These are phyloP conservation scores for Beris chalybata DNA, from an alignment of 2,888 invertebrate genomes.

Conservation along the genomic window DNA sequence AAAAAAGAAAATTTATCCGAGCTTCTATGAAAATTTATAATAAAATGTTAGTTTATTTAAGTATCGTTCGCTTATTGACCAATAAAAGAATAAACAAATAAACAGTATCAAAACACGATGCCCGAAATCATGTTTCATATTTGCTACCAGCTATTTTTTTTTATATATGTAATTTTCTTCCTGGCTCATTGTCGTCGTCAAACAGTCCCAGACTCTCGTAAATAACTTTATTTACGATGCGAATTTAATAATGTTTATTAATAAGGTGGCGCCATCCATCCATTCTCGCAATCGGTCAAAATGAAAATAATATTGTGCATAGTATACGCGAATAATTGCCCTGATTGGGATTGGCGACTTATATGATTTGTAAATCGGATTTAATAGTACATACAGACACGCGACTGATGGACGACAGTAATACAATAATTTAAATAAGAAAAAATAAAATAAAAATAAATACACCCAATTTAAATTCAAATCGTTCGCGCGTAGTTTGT, in stretches of 20 bases:
- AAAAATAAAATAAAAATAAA: neutral
- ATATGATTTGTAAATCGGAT: conserved; percentile 24
- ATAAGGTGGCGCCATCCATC: conserved; percentile 36
- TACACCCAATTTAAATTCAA: conserved; percentile 10
- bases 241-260: conserved; percentile 38
- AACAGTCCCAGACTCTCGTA: conserved; percentile 27
- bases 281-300: conserved; percentile 27
- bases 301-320: conserved; percentile 2
- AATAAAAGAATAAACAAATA: too few relatives aligned
- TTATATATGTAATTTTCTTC: neutral
- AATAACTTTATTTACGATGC: conserved; percentile 38
- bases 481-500: neutral
- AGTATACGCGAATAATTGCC: conserved; percentile 35
- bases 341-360: conserved; percentile 39
- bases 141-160: neutral
- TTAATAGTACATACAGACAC: conserved; percentile 25
- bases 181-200: neutral
- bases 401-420: neutral
- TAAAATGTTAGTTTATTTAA: too few relatives aligned
- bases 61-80: too few relatives aligned
- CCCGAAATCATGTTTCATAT: neutral
- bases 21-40: too few relatives aligned
- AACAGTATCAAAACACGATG: too few relatives aligned
- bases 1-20: too few relatives aligned
- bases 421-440: conserved; percentile 6